Evolutionary conservation across 2,113 vertebrate species (phyloP).

Genomic region (Pontoporia blainvillei): DNA sequence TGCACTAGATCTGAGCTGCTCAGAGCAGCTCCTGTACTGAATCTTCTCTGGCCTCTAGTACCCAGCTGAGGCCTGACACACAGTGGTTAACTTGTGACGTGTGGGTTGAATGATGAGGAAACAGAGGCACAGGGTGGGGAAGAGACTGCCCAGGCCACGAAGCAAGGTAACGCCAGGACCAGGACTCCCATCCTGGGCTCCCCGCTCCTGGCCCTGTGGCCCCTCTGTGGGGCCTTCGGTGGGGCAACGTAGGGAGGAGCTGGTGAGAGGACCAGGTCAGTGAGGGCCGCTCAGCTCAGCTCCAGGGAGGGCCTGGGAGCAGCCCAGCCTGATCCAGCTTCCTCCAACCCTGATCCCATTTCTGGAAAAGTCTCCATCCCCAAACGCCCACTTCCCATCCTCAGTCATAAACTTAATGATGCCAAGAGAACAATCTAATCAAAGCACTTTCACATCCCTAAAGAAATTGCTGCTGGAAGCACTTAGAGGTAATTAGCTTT

Average conservation of each 20-base stretch:
- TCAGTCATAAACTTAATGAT: conserved; percentile 76
- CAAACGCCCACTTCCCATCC: conserved; percentile 59
- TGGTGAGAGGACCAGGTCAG: not conserved
- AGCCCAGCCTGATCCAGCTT: conserved; percentile 36
- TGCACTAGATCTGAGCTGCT: not conserved
- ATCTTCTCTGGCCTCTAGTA: not conserved
- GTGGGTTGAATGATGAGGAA: not conserved
- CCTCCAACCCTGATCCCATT: not conserved
- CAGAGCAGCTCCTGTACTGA: not conserved
- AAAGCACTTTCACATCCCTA: conserved; percentile 80
- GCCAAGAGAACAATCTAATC: conserved; percentile 83
- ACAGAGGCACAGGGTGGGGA: not conserved
- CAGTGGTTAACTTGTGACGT: not conserved
- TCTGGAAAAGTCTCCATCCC: conserved; percentile 54
- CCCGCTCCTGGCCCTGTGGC: not conserved
- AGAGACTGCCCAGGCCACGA: not conserved
- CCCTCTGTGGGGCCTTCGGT: not conserved
- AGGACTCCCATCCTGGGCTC: not conserved
- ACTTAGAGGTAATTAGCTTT: conserved; percentile 84
- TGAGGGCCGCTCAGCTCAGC: not conserved
- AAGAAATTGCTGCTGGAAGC: conserved; percentile 82
- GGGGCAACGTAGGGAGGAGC: not conserved
- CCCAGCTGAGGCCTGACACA: not conserved
- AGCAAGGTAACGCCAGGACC: not conserved
- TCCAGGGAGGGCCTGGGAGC: not conserved